Percentiles rank a stretch among this genome's conserved stretches.
Evolutionary conservation across 1,140 invertebrate genomes (phyloP).

Genomic region (Oncopodura yosiiana): DNA sequence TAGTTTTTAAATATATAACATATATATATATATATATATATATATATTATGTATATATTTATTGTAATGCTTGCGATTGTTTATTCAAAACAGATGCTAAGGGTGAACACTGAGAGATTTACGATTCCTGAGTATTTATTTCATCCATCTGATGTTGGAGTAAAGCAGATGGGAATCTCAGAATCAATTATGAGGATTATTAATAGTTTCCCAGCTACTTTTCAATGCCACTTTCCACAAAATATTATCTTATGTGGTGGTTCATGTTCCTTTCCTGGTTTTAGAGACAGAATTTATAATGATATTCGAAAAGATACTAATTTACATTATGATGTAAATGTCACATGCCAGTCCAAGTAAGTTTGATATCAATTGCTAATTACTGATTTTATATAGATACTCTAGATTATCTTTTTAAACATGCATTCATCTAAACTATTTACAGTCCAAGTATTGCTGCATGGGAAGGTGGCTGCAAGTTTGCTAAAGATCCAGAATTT

Average conservation of each 20-base stretch:
- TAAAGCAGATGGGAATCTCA: constrained; percentile 85
- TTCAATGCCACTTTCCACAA: constrained; percentile 66
- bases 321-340: no score
- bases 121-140: constrained; percentile 90
- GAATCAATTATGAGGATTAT: constrained; percentile 76
- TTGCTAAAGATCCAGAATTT: constrained; percentile 65
- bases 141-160: constrained; percentile 87
- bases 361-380: no score
- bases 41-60: constrained; percentile 39
- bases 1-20: constrained; percentile 6
- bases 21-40: background rate
- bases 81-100: constrained; percentile 56
- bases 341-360: no score
- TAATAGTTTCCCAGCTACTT: constrained; percentile 59
- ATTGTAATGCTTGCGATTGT: constrained; percentile 21
- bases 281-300: constrained; percentile 63
- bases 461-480: constrained; percentile 72
- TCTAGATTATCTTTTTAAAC: constrained; percentile 8
- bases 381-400: no score
- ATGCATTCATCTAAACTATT: no score
- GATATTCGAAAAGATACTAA: constrained; percentile 76
- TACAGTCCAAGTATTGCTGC: constrained; percentile 67
- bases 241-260: constrained; percentile 93
- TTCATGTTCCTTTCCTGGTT: constrained; percentile 69
- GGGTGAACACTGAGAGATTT: constrained; percentile 86